Percentiles rank a stretch among this genome's conserved stretches.
phyloP scores from a whole-genome alignment of 2,888 invertebrate genomes.

The Arrhopalites spinosus region DNA sequence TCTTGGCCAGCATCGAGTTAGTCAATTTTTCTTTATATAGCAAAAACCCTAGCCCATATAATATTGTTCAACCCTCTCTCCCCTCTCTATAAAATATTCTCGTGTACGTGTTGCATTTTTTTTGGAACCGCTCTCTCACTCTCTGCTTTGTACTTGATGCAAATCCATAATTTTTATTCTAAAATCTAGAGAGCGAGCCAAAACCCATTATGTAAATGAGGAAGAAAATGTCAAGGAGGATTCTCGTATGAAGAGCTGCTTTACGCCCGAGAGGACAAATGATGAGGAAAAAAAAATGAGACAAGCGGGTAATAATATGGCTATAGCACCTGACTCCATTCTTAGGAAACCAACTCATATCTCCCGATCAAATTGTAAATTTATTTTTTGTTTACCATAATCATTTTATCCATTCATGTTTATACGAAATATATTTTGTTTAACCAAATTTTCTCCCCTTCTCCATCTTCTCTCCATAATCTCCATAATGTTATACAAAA shows the following conservation, averaged over 20 bases:
- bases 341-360: neutral
- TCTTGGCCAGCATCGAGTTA: conserved; percentile 14
- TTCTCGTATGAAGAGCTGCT: neutral
- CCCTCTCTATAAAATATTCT: neutral
- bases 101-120: neutral
- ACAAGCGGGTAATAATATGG: neutral
- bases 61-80: no score
- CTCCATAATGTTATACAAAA: no score
- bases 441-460: no score
- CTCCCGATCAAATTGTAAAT: neutral
- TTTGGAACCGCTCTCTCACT: no score
- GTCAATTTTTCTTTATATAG: neutral
- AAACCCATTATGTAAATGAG: conserved; percentile 23
- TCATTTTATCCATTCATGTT: no score
- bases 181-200: conserved; percentile 21
- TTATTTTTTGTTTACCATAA: no score
- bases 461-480: no score
- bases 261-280: neutral
- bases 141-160: no score
- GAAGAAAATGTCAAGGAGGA: neutral
- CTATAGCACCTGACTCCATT: neutral
- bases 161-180: no score
- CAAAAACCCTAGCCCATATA: neutral
- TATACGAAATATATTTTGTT: no score
- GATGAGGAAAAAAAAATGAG: neutral